phyloP scores from a whole-genome alignment of 1,140 invertebrate genomes.

The Musca domestica region DNA sequence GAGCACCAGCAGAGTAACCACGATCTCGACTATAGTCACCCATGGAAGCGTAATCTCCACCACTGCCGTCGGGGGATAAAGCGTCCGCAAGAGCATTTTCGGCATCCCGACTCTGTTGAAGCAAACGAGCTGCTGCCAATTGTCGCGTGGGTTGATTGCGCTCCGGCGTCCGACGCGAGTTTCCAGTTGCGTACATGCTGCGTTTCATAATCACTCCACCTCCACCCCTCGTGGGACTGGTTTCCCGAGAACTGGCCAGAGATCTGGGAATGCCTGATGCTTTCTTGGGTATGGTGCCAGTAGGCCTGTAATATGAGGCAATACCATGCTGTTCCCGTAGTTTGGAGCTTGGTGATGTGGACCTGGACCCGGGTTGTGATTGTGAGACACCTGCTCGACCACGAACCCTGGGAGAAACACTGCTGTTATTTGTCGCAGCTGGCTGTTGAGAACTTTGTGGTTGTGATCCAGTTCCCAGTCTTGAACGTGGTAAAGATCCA shows the following conservation, averaged over 20 bases:
- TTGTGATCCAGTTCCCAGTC: conserved; percentile 43
- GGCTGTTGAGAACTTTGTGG: conserved; percentile 31
- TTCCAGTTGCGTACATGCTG: conserved; percentile 43
- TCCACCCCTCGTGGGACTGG: conserved; percentile 58
- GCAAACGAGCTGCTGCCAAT: conserved; percentile 75
- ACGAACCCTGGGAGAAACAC: conserved; percentile 57
- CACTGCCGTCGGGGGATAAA: conserved; percentile 51
- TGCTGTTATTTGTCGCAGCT: conserved; percentile 53
- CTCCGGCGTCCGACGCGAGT: conserved; percentile 55
- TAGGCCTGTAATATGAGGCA: conserved; percentile 39
- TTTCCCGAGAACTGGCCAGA: conserved; percentile 67
- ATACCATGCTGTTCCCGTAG: conserved; percentile 60
- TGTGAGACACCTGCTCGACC: conserved; percentile 75
- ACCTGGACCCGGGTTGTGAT: conserved; percentile 79
- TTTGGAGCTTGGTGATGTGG: conserved; percentile 82
- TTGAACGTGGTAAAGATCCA: conserved; percentile 67
- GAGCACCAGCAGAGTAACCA: conserved; percentile 31
- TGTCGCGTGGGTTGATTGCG: conserved; percentile 60
- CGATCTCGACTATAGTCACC: conserved; percentile 22
- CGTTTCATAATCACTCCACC: conserved; percentile 39
- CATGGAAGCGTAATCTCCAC: conserved; percentile 20
- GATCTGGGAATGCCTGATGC: conserved; percentile 73
- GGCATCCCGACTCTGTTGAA: conserved; percentile 86
- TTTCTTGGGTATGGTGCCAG: conserved; percentile 54
- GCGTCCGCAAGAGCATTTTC: conserved; percentile 79